Conservation (phyloP, 2,888 invertebrate species). For the Endomychus coccineus region DNA sequence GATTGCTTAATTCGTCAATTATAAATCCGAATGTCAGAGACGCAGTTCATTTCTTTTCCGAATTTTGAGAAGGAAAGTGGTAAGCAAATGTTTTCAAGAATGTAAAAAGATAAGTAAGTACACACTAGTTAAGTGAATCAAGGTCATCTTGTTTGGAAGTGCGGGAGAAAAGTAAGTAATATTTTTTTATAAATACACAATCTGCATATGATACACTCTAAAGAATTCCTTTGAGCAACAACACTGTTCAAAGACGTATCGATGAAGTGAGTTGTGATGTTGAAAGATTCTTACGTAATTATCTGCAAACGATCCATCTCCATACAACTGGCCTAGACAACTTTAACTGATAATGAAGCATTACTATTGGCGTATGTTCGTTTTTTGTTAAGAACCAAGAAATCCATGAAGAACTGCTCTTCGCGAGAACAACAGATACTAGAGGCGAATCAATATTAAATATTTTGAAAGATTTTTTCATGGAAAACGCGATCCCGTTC, state of each 20-base stretch:
- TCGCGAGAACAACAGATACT: slow-evolving; percentile 34
- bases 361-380: slow-evolving; percentile 32
- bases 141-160: no score
- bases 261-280: slow-evolving; percentile 31
- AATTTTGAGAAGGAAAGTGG: no score
- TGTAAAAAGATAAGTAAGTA: no score
- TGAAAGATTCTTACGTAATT: slow-evolving; percentile 32
- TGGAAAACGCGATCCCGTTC: no score
- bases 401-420: slow-evolving; percentile 33
- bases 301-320: slow-evolving; percentile 32
- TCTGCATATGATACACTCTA: slow-evolving; percentile 28
- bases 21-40: no score
- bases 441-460: slow-evolving; percentile 34
- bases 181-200: no score
- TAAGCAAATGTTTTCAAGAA: no score
- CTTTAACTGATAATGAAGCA: slow-evolving; percentile 33
- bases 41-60: no score
- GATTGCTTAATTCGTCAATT: no score
- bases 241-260: slow-evolving; percentile 17
- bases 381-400: slow-evolving; percentile 43
- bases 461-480: slow-evolving; percentile 17
- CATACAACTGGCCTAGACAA: slow-evolving; percentile 37
- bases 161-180: no score
- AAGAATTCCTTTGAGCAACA: slow-evolving; percentile 27
- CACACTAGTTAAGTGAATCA: no score